Conservation (phyloP, 2,113 vertebrate species). For the Myotis yumanensis region DNA sequence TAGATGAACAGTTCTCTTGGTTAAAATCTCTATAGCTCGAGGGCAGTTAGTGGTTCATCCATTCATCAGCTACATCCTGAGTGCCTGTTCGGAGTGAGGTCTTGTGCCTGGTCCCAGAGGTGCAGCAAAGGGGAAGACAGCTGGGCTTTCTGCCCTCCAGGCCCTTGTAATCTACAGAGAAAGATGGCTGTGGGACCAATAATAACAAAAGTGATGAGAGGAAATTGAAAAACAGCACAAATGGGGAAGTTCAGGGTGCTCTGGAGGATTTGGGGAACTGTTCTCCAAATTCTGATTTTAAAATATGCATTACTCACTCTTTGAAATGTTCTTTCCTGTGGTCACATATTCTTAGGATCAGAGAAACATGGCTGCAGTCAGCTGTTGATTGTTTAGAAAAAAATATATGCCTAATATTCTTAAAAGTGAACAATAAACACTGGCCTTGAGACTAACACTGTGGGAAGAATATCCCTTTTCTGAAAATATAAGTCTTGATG, state of each 20-base stretch:
- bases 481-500: background rate
- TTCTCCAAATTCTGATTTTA: conserved; percentile 43
- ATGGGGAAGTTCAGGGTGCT: conserved; percentile 2
- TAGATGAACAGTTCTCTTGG: background rate
- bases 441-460: background rate
- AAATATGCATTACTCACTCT: conserved; percentile 48
- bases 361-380: background rate
- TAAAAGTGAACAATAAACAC: background rate
- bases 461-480: background rate
- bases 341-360: conserved; percentile 8
- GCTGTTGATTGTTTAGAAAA: background rate
- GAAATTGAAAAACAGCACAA: background rate
- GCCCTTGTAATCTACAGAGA: background rate
- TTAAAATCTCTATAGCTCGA: background rate
- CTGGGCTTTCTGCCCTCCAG: background rate
- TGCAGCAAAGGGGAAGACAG: background rate
- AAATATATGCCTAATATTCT: background rate
- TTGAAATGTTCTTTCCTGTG: background rate
- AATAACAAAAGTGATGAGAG: background rate
- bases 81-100: background rate
- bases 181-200: background rate
- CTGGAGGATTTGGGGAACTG: background rate
- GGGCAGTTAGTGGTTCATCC: background rate
- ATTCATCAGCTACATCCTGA: background rate
- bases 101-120: background rate